Base-by-base conservation (phyloP, 2,888 invertebrate genomes). In the Arrhopalites spinosus region DNA sequence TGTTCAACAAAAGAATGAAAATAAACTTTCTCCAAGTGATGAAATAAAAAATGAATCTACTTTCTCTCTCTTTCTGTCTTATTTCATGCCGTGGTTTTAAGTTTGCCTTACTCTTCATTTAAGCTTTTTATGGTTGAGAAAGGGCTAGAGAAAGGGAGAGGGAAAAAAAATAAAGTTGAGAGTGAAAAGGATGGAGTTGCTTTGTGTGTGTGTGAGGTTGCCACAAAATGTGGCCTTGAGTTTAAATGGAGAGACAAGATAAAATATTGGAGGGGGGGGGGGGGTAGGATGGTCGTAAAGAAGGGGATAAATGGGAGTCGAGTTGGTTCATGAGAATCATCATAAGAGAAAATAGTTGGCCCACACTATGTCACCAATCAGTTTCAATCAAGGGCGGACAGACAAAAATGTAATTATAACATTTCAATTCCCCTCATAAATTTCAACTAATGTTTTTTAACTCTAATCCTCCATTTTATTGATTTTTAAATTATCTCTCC, bases 391-490 rank as follows among this genome's bases (percentile, higher is more conserved):
- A 47, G 50, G 30, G 53, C 30, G 29, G 56, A 56, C 66, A 43
- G 29, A 29, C 20, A 59, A 11, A 43, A 43, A 53, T 47, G 68
- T 69, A 69, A 56, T 69, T 45, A 69, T 53, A 56, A 68, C 68
- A 50, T 23, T 68, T 68, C 25, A 68, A 47, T 47, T 68, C 50
- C 15, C 53, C n/a, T n/a, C 30, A 53, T 69, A 69, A 69, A 69
- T 69, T 69, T 30, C 50, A 69, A 69, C 69, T 69, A 69, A 50
- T 68, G 27, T 25, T n/a, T n/a, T n/a, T n/a, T n/a, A 53, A 47
- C 30, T 53, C 59, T 23, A 59, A 59, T 53, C 53, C 50, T 13
- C 50, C 17, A 69, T 69, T 53, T 66, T 66, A 66, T 66, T 66
- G 66, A 66, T 66, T 66, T 43, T 66, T 66, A 29, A 66, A 23